Evolutionary conservation across 2,888 invertebrate genomes (phyloP), one percentile per base, ranked within the genome.

Genomic region (Oithona nana): DNA sequence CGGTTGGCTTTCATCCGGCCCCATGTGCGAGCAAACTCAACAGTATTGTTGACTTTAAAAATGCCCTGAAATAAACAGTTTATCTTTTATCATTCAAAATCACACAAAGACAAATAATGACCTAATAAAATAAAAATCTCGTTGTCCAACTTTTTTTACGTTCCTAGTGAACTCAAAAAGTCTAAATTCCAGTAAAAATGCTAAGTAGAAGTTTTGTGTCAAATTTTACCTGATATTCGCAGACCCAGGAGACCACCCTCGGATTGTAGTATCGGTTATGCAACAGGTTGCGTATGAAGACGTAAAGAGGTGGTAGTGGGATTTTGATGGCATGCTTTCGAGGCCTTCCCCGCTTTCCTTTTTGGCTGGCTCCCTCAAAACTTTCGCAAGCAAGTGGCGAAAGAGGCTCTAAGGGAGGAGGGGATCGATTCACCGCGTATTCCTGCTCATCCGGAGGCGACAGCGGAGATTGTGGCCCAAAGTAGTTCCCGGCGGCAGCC

Each of bases 251-350:
- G 26, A 61, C 20, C 11, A 54, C 29, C 22, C 52, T 28, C 13
- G 61, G 61, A 54, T 61, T 61, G 54, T 61, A 61, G 20, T 28
- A 52, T 11, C 24, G n/a, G 6, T 61, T 61, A 29, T 61, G 61
- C 8, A 61, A 22, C 54, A 61, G 22, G 54, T 61, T 61, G 2
- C 61, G 61, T 16, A 61, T 61, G 31, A 61, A 61, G 13, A 61
- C 61, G 31, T 61, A 61, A 3, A 61, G 54, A n/a, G 61, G 61
- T n/a, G 61, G 61, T 24, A 61, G 61, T 3, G 61, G 61, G 24
- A 61, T 31, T 50, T 61, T 61, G 28, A 31, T 22, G 1, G 52
- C 54, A 29, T 61, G 61, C 30, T 61, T 61, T 13, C 61, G 28
- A 2, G 61, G 61, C 13, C 61, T 28, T 6, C 61, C 61, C 11